Evolutionary conservation across 2,797 vertebrate genomes (phyloP), one percentile per base, ranked within the genome.

Genomic region (Pseudocheirus occidentalis): DNA sequence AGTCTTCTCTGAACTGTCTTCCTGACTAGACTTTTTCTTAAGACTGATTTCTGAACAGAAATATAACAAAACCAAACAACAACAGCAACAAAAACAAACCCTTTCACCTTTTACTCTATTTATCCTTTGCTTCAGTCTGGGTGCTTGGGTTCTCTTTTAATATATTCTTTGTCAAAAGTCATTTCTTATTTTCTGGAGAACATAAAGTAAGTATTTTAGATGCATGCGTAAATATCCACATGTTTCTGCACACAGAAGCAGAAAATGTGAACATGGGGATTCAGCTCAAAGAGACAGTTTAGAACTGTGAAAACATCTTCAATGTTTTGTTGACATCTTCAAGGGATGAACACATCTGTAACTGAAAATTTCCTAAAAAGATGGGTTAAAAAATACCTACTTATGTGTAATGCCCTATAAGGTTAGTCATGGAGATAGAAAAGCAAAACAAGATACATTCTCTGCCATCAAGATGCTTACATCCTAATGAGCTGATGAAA

Each of bases 121-220:
- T 90, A 90, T 46, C 28, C 94, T 92, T 46, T 93, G 54, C 0
- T 18, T 93, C 57, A 90, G 21, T 66, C 27, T 66, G 14, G 34
- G 62, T 66, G 14, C 5, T 92, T 89, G 54, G n/a, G 1, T 14
- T 66, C 9, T 52, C 24, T 92, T 87, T 95, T 9, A 95, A 21
- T 91, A 1, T 46, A 94, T 95, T 54, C 27, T 94, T 59, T 91
- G 18, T 27, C 58, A 31, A 58, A 50, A 95, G 11, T 6, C 21
- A n/a, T 46, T 6, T 28, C 5, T 11, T 55, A 92, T 91, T 66
- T 95, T 62, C 59, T 56, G 4, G 16, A n/a, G 52, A 53, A 57
- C 50, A 28, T 10, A 89, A 56, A 92, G 92, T 34, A 93, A 91
- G 90, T 89, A 95, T 55, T 92, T 87, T 93, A 56, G 56, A 87